Evolutionary conservation across 2,797 vertebrate species (phyloP), one percentile per base, ranked within the genome.

Genomic region (Hemibagrus guttatus): DNA sequence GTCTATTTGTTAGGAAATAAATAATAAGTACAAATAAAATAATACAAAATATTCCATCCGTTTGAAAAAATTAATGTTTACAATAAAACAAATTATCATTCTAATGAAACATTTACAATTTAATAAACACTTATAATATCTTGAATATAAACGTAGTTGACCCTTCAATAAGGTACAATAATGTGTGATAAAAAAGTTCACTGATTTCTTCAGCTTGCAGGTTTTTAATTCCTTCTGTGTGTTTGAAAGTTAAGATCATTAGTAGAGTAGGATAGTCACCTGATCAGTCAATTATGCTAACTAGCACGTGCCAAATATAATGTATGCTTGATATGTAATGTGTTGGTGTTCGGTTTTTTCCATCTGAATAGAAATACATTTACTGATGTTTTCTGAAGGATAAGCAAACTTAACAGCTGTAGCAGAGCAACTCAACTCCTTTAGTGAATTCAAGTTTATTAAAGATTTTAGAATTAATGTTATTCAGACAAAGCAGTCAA

Each of bases 391-490:
- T 61, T 80, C 35, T 14, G 35, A 26, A 39, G 61, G 52, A 19
- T 74, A 23, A 72, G n/a, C 26, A 76, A 76, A 54, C 26, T 75
- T n/a, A 74, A 42, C 9, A 56, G n/a, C 19, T 80, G 35, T 80
- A 26, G 12, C 6, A 26, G 6, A 42, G 35, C 35, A n/a, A 26
- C 21, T 8, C 58, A 61, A 61, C 35, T 61, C 16, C 31, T 42
- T 39, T 9, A 54, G 17, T 54, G 4, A 64, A 49, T 59, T 63
- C 14, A 46, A 52, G 26, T 19, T 68, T 23, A n/a, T 66, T 39
- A 35, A 78, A 66, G 7, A 12, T 56, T 52, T 52, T 13, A 17
- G 49, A 28, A 54, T 19, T 31, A 46, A 39, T 7, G 42, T n/a
- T 74, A 69, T 69, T 17, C 14, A 28, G 14, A 75, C 23, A 75